phyloP scores from a whole-genome alignment of 2,113 vertebrate species.

The Rhinoptilus africanus region DNA sequence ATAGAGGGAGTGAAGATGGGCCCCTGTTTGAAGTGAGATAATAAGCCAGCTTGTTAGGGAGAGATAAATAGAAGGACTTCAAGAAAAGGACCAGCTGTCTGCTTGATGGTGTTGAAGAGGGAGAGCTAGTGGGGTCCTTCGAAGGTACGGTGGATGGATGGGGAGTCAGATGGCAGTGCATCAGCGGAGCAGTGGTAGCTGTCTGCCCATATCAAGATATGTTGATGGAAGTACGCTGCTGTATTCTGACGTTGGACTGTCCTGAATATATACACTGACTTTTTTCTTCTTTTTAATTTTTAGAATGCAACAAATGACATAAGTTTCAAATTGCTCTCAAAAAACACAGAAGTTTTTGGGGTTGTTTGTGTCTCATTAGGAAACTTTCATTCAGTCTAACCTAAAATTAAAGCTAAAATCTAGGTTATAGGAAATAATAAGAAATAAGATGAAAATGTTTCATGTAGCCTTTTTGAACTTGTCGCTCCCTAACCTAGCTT shows the following conservation, averaged over 20 bases:
- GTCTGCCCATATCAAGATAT: not conserved
- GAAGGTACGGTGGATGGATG: not conserved
- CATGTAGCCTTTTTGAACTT: not conserved
- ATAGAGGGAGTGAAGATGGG: conserved; percentile 34
- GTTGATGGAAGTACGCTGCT: not conserved
- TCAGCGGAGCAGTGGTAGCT: not conserved
- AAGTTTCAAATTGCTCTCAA: not conserved
- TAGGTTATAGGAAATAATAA: not conserved
- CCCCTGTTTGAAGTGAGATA: conserved; percentile 48
- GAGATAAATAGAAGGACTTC: conserved; percentile 24
- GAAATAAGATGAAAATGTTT: not conserved
- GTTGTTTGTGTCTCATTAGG: not conserved
- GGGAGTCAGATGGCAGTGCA: not conserved
- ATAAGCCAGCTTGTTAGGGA: conserved; percentile 38
- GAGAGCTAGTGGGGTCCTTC: not conserved
- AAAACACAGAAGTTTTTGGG: not conserved
- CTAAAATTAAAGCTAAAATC: not conserved
- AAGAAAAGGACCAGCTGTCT: conserved; percentile 48
- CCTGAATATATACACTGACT: not conserved
- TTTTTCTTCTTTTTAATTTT: not conserved
- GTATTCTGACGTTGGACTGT: not conserved
- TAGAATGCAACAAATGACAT: not conserved
- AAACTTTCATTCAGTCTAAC: not conserved
- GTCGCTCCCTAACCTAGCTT: not conserved
- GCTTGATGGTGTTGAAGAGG: not conserved